Evolutionary conservation across 2,113 vertebrate species (phyloP), one percentile per base, ranked within the genome.

Genomic region (Oreamnos americanus): DNA sequence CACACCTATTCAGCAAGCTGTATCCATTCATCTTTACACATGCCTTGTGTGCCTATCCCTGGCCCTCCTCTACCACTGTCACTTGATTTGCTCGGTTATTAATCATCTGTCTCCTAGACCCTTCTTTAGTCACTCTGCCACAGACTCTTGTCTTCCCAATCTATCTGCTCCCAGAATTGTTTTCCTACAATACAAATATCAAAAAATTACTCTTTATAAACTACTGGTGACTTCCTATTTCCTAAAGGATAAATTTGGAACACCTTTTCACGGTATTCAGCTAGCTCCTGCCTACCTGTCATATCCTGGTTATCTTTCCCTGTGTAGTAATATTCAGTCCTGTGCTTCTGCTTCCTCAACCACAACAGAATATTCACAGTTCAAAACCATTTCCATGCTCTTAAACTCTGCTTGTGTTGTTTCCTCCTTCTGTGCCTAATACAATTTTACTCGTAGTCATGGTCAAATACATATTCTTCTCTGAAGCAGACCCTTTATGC

Each of bases 21-120:
- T 21, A n/a, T 5, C 5, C 21, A 33, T 33, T 57, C 87, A 51
- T 15, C 36, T 78, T 76, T 33, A 25, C 30, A 60, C 4, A 7
- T 0, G 16, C n/a, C 12, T 49, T 19, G 2, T 6, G 2, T 0
- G 30, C 58, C 9, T 57, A 3, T 39, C n/a, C 43, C 19, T 12
- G 0, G 7, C 16, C 11, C 21, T n/a, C 28, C 83, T 39, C 85
- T 17, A 1, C 7, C 2, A 2, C 53, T 83, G 33, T 4, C 51
- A 36, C 12, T 57, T 43, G 60, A 39, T 45, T 78, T 58, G 47
- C 57, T 26, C 47, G 1, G 2, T 6, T 33, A 12, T 36, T 76
- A 14, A 0, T 43, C 45, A 30, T 49, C 74, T 55, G 25, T 82
- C 47, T 67, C 19, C 43, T 28, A 12, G 25, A 4, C 5, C 17